Base-by-base conservation (phyloP, 2,113 vertebrate species). In the Vanacampus margaritifer region DNA sequence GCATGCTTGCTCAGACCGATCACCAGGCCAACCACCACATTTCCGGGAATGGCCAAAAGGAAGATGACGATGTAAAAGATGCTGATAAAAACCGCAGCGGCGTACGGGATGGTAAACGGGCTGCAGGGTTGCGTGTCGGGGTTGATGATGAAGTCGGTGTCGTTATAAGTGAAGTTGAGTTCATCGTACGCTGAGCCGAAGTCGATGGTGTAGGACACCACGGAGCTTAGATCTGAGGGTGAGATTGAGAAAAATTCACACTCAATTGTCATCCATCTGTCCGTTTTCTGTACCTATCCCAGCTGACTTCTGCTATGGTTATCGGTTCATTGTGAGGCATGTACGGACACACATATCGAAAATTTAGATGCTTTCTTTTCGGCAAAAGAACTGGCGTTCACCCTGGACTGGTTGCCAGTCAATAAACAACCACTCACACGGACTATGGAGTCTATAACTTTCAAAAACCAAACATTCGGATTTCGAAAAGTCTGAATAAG, bases 21-120 rank as follows among this genome's bases (percentile, higher is more conserved):
- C 67, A 93, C 91, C 46, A 91, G 36, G 0, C 81, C 83, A 51
- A 93, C 92, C 0, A 89, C 23, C 23, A 91, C 14, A 36, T 93
- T 93, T 3, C 92, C 92, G 0, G 91, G 89, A 10, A 92, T 67
- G 0, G 92, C 92, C 81, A 90, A 3, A 41, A 92, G 41, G 51
- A 92, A 92, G 69, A 93, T 35, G 9, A 89, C 9, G 7, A 74
- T 0, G 1, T 91, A 92, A 69, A 93, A 89, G 1, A 59, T 1
- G 12, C 79, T 67, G 54, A 89, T 56, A 0, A 0, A 13, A 0
- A 75, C 8, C 41, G 58, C 78, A 13, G 77, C 45, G 0, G 32
- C 32, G 0, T 72, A 9, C 0, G 83, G 69, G 10, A 80, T n/a
- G 24, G 9, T 11, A 24, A 82, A 23, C 1, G 6, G 0, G 3